These are phyloP conservation scores for Cyanoderma ruficeps DNA, from an alignment of 2,113 vertebrate genomes.

Conservation along the genomic window DNA sequence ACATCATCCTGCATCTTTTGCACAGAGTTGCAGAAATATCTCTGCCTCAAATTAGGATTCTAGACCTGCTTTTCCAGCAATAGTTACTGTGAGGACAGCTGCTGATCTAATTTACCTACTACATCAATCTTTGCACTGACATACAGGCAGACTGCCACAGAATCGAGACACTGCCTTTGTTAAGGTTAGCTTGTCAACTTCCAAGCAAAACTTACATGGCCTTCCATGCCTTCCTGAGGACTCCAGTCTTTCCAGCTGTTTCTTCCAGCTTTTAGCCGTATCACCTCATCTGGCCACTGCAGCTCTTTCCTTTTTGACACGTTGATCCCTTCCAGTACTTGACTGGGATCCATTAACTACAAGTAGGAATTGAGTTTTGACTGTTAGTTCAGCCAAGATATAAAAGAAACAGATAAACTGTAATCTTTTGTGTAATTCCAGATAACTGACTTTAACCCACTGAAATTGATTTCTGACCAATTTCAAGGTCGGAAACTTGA, in stretches of 20 bases:
- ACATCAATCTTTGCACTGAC: neutral
- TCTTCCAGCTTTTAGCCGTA: slow-evolving; percentile 92
- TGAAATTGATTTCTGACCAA: neutral
- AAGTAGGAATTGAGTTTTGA: slow-evolving; percentile 58
- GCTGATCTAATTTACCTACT: neutral
- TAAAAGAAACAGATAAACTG: neutral
- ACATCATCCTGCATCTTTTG: neutral
- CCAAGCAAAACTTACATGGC: slow-evolving; percentile 86
- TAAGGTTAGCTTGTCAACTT: neutral
- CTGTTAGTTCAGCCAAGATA: slow-evolving; percentile 53
- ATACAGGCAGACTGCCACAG: neutral
- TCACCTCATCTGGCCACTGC: slow-evolving; percentile 95
- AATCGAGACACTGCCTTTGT: neutral
- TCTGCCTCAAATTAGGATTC: neutral
- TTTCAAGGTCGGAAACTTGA: neutral
- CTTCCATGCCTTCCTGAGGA: slow-evolving; percentile 98
- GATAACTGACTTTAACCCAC: neutral
- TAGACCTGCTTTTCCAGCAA: neutral
- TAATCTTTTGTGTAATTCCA: neutral
- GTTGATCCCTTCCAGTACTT: slow-evolving; percentile 94
- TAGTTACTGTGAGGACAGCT: neutral
- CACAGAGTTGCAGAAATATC: neutral
- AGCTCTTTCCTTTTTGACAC: slow-evolving; percentile 96
- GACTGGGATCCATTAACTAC: slow-evolving; percentile 84
- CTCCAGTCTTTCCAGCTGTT: slow-evolving; percentile 99